These are phyloP conservation scores for Drosophila emarginata DNA, from an alignment of 2,888 invertebrate genomes.

Conservation along the genomic window DNA sequence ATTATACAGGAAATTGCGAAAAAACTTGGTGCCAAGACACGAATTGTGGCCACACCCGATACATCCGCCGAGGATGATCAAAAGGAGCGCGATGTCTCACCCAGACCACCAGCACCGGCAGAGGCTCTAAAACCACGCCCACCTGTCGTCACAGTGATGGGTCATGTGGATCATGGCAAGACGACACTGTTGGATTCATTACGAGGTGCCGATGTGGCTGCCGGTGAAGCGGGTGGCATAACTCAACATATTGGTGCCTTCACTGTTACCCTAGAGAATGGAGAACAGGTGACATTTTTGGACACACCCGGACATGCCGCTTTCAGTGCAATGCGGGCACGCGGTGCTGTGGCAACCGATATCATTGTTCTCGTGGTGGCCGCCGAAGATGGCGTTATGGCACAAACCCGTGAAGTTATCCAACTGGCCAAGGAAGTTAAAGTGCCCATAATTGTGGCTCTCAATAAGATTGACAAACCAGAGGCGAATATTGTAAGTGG, in stretches of 20 bases:
- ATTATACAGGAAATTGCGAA: slow-evolving; percentile 88
- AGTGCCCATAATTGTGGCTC: slow-evolving; percentile 97
- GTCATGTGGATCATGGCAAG: slow-evolving; percentile 99
- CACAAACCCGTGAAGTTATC: slow-evolving; percentile 97
- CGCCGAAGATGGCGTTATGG: slow-evolving; percentile 99
- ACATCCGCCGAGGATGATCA: slow-evolving; percentile 50
- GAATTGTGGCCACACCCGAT: slow-evolving; percentile 84
- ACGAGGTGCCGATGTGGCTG: slow-evolving; percentile 92
- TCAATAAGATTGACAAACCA: slow-evolving; percentile 98
- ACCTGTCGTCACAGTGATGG: slow-evolving; percentile 99
- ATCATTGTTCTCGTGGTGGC: slow-evolving; percentile 98
- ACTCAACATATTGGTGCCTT: slow-evolving; percentile 99
- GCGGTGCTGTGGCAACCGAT: slow-evolving; percentile 97
- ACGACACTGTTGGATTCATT: slow-evolving; percentile 96
- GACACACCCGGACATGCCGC: slow-evolving; percentile 99
- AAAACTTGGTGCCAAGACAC: slow-evolving; percentile 86
- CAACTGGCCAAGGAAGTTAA: slow-evolving; percentile 90
- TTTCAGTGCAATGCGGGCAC: slow-evolving; percentile 94
- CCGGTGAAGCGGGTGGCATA: slow-evolving; percentile 98
- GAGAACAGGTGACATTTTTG: slow-evolving; percentile 93
- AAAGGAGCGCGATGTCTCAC: slow-evolving; percentile 84
- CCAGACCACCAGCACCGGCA: slow-evolving; percentile 86
- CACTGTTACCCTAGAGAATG: slow-evolving; percentile 88
- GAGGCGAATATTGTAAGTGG: slow-evolving; percentile 92
- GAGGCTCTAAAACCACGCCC: slow-evolving; percentile 88